These are phyloP conservation scores for Apocrypta bakeri DNA, from an alignment of 1,140 invertebrate species.

Conservation along the genomic window DNA sequence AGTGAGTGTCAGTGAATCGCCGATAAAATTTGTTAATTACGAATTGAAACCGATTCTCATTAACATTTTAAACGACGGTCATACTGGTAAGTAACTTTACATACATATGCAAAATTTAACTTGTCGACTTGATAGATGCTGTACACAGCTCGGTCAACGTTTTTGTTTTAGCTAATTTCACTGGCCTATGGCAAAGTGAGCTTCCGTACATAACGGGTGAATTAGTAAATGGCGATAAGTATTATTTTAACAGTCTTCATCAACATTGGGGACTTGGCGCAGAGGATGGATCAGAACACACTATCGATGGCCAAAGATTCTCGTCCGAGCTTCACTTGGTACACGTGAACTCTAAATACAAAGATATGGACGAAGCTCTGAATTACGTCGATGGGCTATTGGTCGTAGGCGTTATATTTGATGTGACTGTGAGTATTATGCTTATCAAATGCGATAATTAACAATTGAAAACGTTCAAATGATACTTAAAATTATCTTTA, in stretches of 20 bases:
- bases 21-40: neutral
- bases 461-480: too few relatives aligned
- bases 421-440: neutral
- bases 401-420: slow-evolving; percentile 5
- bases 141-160: too few relatives aligned
- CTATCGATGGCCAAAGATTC: neutral
- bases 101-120: too few relatives aligned
- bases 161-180: neutral
- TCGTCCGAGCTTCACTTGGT: slow-evolving; percentile 8
- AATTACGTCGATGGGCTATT: neutral
- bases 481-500: too few relatives aligned
- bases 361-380: neutral
- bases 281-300: slow-evolving; percentile 1
- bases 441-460: too few relatives aligned
- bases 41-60: neutral
- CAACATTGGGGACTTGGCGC: neutral
- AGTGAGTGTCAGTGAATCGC: too few relatives aligned
- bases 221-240: neutral
- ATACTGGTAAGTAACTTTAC: neutral
- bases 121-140: too few relatives aligned
- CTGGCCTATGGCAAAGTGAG: neutral
- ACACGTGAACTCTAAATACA: slow-evolving; percentile 13
- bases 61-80: neutral
- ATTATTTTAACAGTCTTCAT: neutral
- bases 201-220: neutral